Evolutionary conservation across 2,888 invertebrate genomes (phyloP).

Genomic region (Choristoneura rosaceana): DNA sequence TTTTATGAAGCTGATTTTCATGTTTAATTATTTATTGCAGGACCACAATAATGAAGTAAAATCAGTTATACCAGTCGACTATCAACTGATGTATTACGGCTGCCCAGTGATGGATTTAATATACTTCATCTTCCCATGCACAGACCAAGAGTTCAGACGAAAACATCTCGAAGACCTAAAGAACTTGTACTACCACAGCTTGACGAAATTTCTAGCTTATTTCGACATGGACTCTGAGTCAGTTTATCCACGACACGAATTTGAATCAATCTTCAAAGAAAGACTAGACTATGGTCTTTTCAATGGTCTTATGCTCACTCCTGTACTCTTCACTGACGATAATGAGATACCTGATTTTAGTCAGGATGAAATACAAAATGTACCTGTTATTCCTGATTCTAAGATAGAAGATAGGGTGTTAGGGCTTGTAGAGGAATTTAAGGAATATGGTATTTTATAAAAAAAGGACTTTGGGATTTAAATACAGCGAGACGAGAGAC

Average conservation of each 20-base stretch:
- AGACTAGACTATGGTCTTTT: conserved; percentile 47
- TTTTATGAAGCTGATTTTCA: no score
- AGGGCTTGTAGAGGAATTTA: neutral
- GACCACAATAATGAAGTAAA: conserved; percentile 12
- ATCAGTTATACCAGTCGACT: conserved; percentile 39
- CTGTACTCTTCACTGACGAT: conserved; percentile 38
- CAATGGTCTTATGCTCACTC: conserved; percentile 40
- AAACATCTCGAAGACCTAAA: conserved; percentile 38
- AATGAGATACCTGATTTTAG: conserved; percentile 23
- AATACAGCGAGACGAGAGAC: no score
- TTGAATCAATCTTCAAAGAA: conserved; percentile 46
- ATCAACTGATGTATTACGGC: conserved; percentile 39
- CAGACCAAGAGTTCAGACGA: conserved; percentile 40
- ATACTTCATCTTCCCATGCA: conserved; percentile 39
- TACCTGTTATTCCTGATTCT: conserved; percentile 1
- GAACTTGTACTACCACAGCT: conserved; percentile 35
- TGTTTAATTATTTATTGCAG: conserved; percentile 29
- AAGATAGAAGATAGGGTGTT: neutral
- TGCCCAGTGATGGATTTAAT: conserved; percentile 41
- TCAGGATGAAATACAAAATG: neutral
- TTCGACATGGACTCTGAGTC: conserved; percentile 41
- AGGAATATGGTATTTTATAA: conserved; percentile 4
- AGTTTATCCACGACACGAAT: conserved; percentile 47
- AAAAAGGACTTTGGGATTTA: neutral
- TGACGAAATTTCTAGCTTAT: conserved; percentile 36